Evolutionary conservation across 1,140 invertebrate species (phyloP), one percentile per base, ranked within the genome.

Genomic region (Dreissena rostriformis): DNA sequence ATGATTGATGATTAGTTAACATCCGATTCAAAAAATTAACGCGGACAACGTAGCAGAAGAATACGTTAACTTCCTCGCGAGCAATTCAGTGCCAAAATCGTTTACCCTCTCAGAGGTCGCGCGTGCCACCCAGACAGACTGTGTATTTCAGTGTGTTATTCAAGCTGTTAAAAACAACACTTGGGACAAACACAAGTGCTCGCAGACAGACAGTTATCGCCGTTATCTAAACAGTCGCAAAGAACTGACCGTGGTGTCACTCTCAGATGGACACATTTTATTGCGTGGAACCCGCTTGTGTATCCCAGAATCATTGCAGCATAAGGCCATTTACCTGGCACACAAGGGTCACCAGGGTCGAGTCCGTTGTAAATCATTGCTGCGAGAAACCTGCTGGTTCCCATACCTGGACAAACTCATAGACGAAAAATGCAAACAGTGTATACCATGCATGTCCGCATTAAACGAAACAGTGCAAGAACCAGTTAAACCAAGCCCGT

Each of bases 361-460:
- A 24, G 51, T 68, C 14, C 67, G 77, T 39, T 73, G 67, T 22
- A 86, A 86, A 51, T 67, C 76, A 26, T 0, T 71, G 12, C 29
- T 82, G 10, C 51, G 52, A 10, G 57, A 73, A 28, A 82, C 57
- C 39, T 73, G 78, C 14, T 78, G 72, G 51, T 82, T 39, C 26
- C 67, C 73, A 6, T 51, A 19, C 22, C 74, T 75, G 11, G 71
- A 85, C 24, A 29, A 49, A 1, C 1, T 73, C 19, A 49, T 68
- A 57, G 77, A 85, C 22, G 0, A 39, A 11, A 51, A 57, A 11
- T 55, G 57, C 28, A 6, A 80, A 70, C 55, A 7, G 17, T 80
- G 83, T 52, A 70, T 79, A 51, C 24, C 63, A 0, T 85, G 83
- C 53, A 15, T 51, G 61, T 29, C 68, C 2, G 39, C 15, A 28